These are phyloP conservation scores for Drosophila chauvacae DNA, from an alignment of 1,140 invertebrate species.

Conservation along the genomic window DNA sequence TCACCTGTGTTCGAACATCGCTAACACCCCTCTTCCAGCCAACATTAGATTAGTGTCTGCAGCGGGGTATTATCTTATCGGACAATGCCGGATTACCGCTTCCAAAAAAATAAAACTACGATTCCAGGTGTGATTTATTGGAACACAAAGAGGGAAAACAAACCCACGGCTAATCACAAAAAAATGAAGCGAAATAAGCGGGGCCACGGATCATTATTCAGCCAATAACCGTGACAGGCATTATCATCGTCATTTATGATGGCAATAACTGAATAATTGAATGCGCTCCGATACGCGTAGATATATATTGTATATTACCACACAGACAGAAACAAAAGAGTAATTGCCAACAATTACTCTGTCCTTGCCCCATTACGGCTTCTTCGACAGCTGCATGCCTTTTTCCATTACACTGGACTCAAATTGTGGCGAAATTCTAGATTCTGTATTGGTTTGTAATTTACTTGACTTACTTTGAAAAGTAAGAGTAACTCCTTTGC, in stretches of 20 bases:
- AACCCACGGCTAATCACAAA: conserved; percentile 4
- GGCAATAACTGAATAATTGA: conserved; percentile 44
- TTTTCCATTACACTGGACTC: conserved; percentile 18
- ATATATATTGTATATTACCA: neutral
- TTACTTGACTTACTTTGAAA: neutral
- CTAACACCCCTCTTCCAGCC: neutral
- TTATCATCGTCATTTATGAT: conserved; percentile 62
- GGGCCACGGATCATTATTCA: conserved; percentile 49
- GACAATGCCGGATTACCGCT: neutral
- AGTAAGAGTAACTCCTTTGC: too few relatives aligned
- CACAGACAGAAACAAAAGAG: conserved; percentile 26
- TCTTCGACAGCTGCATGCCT: conserved; percentile 39
- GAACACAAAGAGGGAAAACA: neutral
- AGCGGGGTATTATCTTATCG: conserved; percentile 34
- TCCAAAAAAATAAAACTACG: neutral
- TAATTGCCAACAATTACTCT: conserved; percentile 52
- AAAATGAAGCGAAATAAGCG: conserved; percentile 18
- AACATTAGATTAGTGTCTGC: conserved; percentile 17
- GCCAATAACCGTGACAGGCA: conserved; percentile 56
- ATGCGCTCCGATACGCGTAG: conserved; percentile 29
- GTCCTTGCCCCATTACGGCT: conserved; percentile 34
- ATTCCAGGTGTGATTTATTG: conserved; percentile 44
- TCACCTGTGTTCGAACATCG: conserved; percentile 37
- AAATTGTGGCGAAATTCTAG: too few relatives aligned
- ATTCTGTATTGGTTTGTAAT: neutral